Evolutionary conservation across 2,888 invertebrate species (phyloP).

Genomic region (Erynnis tages): DNA sequence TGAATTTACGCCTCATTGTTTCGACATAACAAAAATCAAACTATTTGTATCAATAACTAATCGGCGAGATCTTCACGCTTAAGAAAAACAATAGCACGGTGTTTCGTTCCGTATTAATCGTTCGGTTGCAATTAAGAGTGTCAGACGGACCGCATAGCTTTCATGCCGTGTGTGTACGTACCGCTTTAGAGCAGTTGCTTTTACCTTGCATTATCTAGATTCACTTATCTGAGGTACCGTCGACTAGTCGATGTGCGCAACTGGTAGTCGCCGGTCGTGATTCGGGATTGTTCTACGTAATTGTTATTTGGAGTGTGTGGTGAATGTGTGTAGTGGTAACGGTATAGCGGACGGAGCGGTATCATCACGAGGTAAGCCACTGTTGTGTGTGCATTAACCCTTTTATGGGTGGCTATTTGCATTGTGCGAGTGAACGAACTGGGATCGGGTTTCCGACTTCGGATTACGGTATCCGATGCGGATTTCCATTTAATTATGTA

Average conservation of each 20-base stretch:
- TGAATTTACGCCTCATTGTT: no score
- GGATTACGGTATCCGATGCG: slow-evolving; percentile 22
- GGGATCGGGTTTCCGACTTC: slow-evolving; percentile 5
- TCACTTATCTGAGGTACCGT: slow-evolving; percentile 64
- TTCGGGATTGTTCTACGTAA: slow-evolving; percentile 25
- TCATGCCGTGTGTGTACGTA: slow-evolving; percentile 41
- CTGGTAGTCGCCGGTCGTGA: slow-evolving; percentile 57
- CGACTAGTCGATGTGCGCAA: slow-evolving; percentile 59
- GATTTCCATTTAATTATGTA: slow-evolving; percentile 22
- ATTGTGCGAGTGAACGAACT: background rate
- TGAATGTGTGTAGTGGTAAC: slow-evolving; percentile 39
- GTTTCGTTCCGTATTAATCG: background rate
- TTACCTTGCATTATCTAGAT: slow-evolving; percentile 73
- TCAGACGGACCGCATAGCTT: slow-evolving; percentile 10
- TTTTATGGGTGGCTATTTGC: background rate
- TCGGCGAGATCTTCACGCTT: background rate
- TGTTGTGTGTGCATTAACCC: slow-evolving; percentile 2
- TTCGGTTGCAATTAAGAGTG: background rate
- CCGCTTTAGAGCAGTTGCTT: slow-evolving; percentile 44
- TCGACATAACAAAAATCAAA: no score
- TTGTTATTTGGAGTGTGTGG: slow-evolving; percentile 37
- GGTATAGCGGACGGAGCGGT: slow-evolving; percentile 27
- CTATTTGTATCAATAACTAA: background rate
- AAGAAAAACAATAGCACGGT: background rate
- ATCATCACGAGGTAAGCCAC: slow-evolving; percentile 1